phyloP scores from a whole-genome alignment of 2,797 vertebrate genomes.

The Pagetopsis macropterus region DNA sequence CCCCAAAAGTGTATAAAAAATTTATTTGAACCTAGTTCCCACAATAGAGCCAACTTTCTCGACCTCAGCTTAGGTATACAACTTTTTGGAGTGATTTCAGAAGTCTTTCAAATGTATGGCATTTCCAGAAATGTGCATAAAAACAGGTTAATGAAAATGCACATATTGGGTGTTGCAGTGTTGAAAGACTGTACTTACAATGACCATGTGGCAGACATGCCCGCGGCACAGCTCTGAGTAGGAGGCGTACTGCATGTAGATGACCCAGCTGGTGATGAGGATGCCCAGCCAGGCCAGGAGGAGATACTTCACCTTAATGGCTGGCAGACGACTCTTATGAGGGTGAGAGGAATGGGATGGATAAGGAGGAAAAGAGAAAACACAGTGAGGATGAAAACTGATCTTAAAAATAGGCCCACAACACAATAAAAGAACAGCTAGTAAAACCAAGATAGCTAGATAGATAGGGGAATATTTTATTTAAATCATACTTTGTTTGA shows the following conservation, averaged over 20 bases:
- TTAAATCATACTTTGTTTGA: too few species aligned
- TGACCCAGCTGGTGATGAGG: conserved; percentile 93
- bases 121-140: too few species aligned
- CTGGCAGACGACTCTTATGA: conserved; percentile 89
- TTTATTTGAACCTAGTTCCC: not conserved
- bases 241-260: conserved; percentile 94
- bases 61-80: too few species aligned
- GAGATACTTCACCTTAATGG: conserved; percentile 94
- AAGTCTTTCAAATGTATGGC: too few species aligned
- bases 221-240: conserved; percentile 95
- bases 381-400: not conserved
- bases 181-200: conserved; percentile 85
- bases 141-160: too few species aligned
- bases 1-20: too few species aligned
- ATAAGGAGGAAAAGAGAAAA: conserved; percentile 16
- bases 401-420: not conserved
- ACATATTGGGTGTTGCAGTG: not conserved
- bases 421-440: not conserved
- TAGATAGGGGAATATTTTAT: too few species aligned
- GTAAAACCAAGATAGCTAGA: not conserved
- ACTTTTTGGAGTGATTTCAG: too few species aligned
- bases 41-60: not conserved
- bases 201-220: conserved; percentile 91
- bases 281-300: conserved; percentile 94
- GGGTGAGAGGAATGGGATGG: conserved; percentile 15